phyloP scores from a whole-genome alignment of 2,797 vertebrate species.

The Microctenopoma lineatum region DNA sequence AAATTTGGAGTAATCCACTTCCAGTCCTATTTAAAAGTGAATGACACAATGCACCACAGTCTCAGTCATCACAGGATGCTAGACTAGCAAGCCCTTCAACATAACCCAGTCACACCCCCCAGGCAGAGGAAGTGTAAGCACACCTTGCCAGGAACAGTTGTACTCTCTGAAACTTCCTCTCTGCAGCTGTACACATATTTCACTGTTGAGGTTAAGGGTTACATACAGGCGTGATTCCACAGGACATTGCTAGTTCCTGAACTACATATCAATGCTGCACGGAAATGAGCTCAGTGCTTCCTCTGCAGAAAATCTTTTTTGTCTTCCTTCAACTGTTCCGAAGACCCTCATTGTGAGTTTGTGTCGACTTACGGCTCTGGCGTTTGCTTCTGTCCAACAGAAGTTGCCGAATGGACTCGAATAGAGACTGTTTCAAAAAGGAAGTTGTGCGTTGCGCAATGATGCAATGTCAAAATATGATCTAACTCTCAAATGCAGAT shows the following conservation, averaged over 20 bases:
- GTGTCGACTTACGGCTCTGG: constrained; percentile 23
- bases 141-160: constrained; percentile 80
- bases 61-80: constrained; percentile 59
- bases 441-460: constrained; percentile 38
- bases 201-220: constrained; percentile 65
- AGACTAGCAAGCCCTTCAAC: constrained; percentile 34
- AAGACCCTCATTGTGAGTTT: constrained; percentile 55
- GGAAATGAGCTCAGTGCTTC: constrained; percentile 79
- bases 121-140: constrained; percentile 59
- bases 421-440: constrained; percentile 14
- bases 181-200: constrained; percentile 67
- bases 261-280: constrained; percentile 48
- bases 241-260: constrained; percentile 74
- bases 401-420: not conserved
- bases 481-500: constrained; percentile 25
- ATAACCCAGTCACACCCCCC: constrained; percentile 24
- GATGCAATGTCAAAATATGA: constrained; percentile 50
- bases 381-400: constrained; percentile 38
- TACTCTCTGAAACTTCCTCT: constrained; percentile 69
- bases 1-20: not conserved
- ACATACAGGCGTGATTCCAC: constrained; percentile 63
- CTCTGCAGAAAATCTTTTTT: constrained; percentile 54
- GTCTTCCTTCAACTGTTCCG: constrained; percentile 44
- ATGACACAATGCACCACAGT: constrained; percentile 31
- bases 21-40: constrained; percentile 2